Percentiles rank a stretch among this genome's conserved stretches.
Evolutionary conservation across 2,888 invertebrate species (phyloP).

Genomic region (Zhengitettix transpicula): DNA sequence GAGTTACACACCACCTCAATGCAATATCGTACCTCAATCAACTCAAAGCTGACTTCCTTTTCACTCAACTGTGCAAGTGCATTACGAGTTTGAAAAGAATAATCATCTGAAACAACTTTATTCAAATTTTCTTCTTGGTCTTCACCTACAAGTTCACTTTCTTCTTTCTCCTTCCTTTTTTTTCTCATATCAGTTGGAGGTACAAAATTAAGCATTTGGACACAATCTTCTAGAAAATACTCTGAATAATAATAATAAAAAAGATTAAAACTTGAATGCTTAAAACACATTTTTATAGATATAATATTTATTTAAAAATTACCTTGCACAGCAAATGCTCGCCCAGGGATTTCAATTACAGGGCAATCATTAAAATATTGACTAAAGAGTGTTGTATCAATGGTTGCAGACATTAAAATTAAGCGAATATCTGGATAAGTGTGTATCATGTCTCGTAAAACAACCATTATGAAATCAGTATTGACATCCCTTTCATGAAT

Average conservation of each 20-base stretch:
- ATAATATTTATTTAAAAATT: slow-evolving; percentile 1
- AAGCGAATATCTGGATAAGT: slow-evolving; percentile 81
- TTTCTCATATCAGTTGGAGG: slow-evolving; percentile 60
- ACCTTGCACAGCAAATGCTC: slow-evolving; percentile 67
- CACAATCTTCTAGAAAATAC: slow-evolving; percentile 84
- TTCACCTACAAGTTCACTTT: slow-evolving; percentile 32
- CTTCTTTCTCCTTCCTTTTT: slow-evolving; percentile 43
- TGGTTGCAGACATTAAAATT: slow-evolving; percentile 96
- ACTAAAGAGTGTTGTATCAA: slow-evolving; percentile 83
- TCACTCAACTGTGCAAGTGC: slow-evolving; percentile 68
- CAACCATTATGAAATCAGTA: slow-evolving; percentile 88
- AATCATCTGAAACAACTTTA: slow-evolving; percentile 30
- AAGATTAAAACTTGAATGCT: not conserved
- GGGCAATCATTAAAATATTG: slow-evolving; percentile 84
- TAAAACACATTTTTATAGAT: not conserved
- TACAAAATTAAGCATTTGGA: slow-evolving; percentile 70
- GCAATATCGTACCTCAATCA: slow-evolving; percentile 47
- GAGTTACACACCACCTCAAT: no score
- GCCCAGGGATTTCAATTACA: slow-evolving; percentile 78
- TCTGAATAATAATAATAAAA: slow-evolving; percentile 29
- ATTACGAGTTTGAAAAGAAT: slow-evolving; percentile 36
- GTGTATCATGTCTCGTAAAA: slow-evolving; percentile 87
- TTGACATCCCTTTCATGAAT: slow-evolving; percentile 87
- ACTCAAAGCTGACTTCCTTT: slow-evolving; percentile 82
- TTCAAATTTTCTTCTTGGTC: slow-evolving; percentile 63